A percentile compares a stretch with the other conserved stretches of the same genome.
Conservation (phyloP, 2,113 vertebrate species). For the Pterophyllum scalare region DNA sequence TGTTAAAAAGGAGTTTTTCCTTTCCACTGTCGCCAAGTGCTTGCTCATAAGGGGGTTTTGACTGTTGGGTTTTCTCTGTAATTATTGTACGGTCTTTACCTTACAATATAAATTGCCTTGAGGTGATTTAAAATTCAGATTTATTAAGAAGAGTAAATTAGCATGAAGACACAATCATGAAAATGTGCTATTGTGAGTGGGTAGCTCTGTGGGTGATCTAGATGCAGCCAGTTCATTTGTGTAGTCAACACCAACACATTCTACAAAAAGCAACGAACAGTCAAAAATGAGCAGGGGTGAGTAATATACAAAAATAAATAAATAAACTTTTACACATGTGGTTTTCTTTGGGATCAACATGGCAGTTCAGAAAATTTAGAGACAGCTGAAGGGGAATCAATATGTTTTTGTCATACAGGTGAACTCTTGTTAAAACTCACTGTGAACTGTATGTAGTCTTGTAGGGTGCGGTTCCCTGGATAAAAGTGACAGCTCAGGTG, state of each 20-base stretch:
- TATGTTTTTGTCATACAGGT: background rate
- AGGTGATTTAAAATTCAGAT: too few relatives aligned
- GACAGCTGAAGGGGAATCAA: background rate
- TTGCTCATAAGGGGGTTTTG: too few relatives aligned
- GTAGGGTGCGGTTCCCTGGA: background rate
- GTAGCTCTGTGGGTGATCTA: background rate
- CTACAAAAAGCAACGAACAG: background rate
- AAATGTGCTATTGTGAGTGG: too few relatives aligned
- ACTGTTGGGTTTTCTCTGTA: too few relatives aligned
- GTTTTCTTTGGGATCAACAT: background rate
- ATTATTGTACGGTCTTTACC: too few relatives aligned
- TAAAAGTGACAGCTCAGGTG: background rate
- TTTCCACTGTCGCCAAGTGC: too few relatives aligned
- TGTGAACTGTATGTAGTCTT: background rate
- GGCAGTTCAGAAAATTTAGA: background rate
- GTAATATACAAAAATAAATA: background rate
- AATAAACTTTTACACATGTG: background rate
- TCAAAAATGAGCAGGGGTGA: background rate
- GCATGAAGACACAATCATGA: too few relatives aligned
- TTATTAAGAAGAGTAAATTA: background rate
- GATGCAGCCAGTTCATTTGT: background rate
- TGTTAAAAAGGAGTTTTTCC: too few relatives aligned
- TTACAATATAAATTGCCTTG: too few relatives aligned
- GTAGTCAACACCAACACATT: background rate
- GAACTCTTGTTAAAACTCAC: background rate